Base-by-base conservation (phyloP, 2,113 vertebrate genomes). In the Paramisgurnus dabryanus region DNA sequence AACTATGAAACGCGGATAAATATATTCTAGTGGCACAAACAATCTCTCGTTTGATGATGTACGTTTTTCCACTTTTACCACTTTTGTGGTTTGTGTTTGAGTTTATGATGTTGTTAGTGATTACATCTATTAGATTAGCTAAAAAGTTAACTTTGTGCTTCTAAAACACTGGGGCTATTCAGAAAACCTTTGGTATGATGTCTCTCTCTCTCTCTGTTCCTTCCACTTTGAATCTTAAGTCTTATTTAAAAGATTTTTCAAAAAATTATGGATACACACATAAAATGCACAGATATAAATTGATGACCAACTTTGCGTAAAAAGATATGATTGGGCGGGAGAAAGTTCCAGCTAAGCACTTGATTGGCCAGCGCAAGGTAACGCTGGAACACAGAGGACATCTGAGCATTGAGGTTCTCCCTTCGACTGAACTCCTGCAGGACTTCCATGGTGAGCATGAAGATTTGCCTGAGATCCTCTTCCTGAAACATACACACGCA, bases 241-340 rank as follows among this genome's bases (percentile, higher is more conserved):
- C 22, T 34, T 34, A 34, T 34, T 34, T 34, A 34, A 34, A 34
- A 34, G 27, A 34, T 34, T 34, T 34, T 34, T 34, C 27, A 34
- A 3, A 3, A 27, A 2, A 4, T 22, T 22, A 22, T 22, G 22
- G 22, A 22, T 27, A 69, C 53, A 49, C 49, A 34, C 43, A 49
- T 53, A 18, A 22, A 5, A 41, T 34, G 22, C 22, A 53, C 2
- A 63, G 41, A 73, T 34, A 50, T 8, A 66, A 50, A 40, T 0
- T 3, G 2, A 34, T 34, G 27, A 72, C 73, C 8, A 27, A 67
- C 40, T 61, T 9, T 15, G 39, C 6, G 67, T 74, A 15, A 90
- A 98, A 99, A 96, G 97, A 99, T 99, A 99, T 99, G 91, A 93
- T 98, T 99, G 69, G 97, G 97, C 83, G 98, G 98, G 88, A 99